These are phyloP conservation scores for Spongilla lacustris DNA, from an alignment of 37 sponge, comb jelly and placozoan species.

Conservation along the genomic window DNA sequence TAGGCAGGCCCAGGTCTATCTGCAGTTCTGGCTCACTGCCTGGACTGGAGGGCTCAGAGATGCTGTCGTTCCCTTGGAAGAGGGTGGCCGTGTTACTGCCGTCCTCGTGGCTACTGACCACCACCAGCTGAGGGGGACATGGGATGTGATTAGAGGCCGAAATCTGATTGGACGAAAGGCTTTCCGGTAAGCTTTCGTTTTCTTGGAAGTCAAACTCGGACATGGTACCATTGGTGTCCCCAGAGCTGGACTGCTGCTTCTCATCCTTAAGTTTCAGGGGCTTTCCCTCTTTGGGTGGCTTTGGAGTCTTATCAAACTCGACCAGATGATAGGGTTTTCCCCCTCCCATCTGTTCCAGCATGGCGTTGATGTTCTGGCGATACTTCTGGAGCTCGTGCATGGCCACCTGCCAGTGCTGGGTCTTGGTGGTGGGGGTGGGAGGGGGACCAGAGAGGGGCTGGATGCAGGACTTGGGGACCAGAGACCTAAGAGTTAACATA, in stretches of 20 bases:
- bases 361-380: constrained; percentile 69
- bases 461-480: constrained; percentile 60
- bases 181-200: neutral
- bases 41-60: constrained; percentile 54
- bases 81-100: constrained; percentile 34
- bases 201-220: neutral
- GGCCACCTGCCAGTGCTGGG: constrained; percentile 72
- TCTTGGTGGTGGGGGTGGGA: constrained; percentile 76
- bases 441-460: constrained; percentile 61
- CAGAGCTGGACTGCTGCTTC: neutral
- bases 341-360: constrained; percentile 38
- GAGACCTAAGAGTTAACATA: constrained; percentile 31
- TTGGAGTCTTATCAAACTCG: neutral
- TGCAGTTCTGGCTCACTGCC: constrained; percentile 46
- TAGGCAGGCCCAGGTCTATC: constrained; percentile 51
- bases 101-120: constrained; percentile 34
- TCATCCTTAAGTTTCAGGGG: neutral
- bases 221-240: neutral
- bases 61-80: neutral
- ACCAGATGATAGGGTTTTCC: neutral
- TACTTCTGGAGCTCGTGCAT: constrained; percentile 78
- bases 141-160: constrained; percentile 42
- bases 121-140: constrained; percentile 51
- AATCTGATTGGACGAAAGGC: neutral
- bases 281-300: constrained; percentile 9